Base-by-base conservation (phyloP, 2,113 vertebrate genomes). In the Onychostruthus taczanowskii region DNA sequence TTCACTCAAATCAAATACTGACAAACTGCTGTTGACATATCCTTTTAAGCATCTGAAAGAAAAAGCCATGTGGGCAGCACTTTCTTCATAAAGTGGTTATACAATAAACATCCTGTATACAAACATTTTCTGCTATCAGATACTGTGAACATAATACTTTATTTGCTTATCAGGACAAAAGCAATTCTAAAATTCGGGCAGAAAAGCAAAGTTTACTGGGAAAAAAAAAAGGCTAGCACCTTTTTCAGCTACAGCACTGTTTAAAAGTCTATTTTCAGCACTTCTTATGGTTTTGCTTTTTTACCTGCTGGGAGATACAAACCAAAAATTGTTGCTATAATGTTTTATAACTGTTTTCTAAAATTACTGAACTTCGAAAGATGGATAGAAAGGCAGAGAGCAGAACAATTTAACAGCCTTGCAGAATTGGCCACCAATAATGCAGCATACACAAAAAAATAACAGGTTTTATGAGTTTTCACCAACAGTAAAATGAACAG, bases 11-110 rank as follows among this genome's bases (percentile, higher is more conserved):
- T 99, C 98, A 97, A 99, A 99, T 53, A 99, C 98, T 33, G 99
- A 99, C 67, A 99, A 96, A 96, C 99, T 99, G 93, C 99, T 99
- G 97, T 99, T 99, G 96, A 99, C 98, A 73, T 99, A 99, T n/a
- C 99, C 99, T 73, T 95, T 98, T 76, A 99, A 98, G 96, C 99
- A 99, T 78, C 99, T 99, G 97, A 66, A 92, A 94, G 50, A 64
- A 90, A 84, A 96, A 94, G 35, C 63, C 49, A 53, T 0, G 23
- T 6, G 35, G 50, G 89, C 52, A 89, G 73, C 39, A 64, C 30
- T 58, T 93, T 16, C 43, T 53, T 69, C 44, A 67, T 52, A 6
- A 72, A 49, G 33, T 11, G 44, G 41, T 35, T n/a, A 39, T 11
- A 43, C 10, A 56, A 67, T 15, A 73, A 20, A 66, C 19, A 66